Evolutionary conservation across 2,797 vertebrate genomes (phyloP).

Genomic region (Lepilemur ruficaudatus): DNA sequence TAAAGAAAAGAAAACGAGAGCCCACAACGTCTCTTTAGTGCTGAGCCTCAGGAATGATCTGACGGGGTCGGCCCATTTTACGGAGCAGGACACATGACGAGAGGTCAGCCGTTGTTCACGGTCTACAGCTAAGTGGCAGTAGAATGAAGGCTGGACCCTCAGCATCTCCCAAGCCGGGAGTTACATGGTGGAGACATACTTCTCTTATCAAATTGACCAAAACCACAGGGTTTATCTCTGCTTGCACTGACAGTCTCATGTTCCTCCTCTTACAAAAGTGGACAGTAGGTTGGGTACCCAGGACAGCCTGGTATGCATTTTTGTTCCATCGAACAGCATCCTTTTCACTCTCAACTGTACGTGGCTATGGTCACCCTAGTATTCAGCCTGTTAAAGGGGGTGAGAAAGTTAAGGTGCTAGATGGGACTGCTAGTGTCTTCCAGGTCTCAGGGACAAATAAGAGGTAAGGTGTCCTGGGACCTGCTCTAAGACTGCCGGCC

Average conservation of each 20-base stretch:
- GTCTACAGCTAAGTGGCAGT: accelerated
- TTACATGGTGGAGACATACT: accelerated
- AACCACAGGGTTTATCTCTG: neutral
- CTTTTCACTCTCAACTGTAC: neutral
- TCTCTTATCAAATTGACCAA: neutral
- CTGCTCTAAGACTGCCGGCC: neutral
- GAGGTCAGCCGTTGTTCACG: neutral
- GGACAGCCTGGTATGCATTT: neutral
- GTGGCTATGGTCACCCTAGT: neutral
- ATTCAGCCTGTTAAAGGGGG: neutral
- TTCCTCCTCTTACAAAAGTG: neutral
- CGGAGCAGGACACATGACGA: neutral
- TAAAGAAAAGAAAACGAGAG: neutral
- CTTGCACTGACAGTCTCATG: neutral
- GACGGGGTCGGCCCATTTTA: neutral
- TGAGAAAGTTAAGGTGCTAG: neutral
- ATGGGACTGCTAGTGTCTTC: neutral
- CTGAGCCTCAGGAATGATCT: neutral
- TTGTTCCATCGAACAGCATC: neutral
- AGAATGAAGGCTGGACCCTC: neutral
- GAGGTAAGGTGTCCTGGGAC: neutral
- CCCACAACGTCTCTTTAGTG: neutral
- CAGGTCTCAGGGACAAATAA: neutral
- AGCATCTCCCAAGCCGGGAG: neutral
- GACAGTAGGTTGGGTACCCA: too few relatives aligned